Conservation (phyloP, 2,797 vertebrate genomes). For the Borostomias antarcticus region DNA sequence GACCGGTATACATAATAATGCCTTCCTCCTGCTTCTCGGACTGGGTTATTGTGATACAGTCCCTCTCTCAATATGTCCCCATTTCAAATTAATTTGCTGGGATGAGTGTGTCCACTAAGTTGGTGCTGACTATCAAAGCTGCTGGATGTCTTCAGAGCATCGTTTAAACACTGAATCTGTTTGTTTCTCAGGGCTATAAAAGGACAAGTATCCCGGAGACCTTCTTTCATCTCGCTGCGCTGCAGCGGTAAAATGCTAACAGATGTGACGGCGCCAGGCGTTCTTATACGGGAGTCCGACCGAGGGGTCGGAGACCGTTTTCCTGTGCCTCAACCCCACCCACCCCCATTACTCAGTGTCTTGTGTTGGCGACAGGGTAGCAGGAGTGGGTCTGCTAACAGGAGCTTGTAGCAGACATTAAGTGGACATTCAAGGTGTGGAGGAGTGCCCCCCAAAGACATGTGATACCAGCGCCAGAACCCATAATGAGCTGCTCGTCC, state of each 20-base stretch:
- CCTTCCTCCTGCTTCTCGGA: too few relatives aligned
- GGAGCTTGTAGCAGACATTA: too few relatives aligned
- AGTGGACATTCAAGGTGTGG: too few relatives aligned
- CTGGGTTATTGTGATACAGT: too few relatives aligned
- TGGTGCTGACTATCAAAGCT: conserved; percentile 59
- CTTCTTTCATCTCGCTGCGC: conserved; percentile 65
- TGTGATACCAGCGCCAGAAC: too few relatives aligned
- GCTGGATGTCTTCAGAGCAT: conserved; percentile 53
- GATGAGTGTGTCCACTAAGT: conserved; percentile 47
- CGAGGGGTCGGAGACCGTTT: conserved; percentile 67
- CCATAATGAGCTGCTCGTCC: too few relatives aligned
- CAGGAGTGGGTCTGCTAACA: too few relatives aligned
- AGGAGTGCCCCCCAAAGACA: too few relatives aligned
- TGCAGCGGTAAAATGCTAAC: conserved; percentile 67
- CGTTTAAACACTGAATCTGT: conserved; percentile 32
- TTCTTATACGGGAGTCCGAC: conserved; percentile 71
- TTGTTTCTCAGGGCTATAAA: conserved; percentile 55
- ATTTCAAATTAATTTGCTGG: conserved; percentile 54
- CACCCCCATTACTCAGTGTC: too few relatives aligned
- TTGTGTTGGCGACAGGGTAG: too few relatives aligned
- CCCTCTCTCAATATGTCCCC: conserved; percentile 27
- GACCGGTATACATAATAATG: background rate
- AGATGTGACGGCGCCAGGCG: conserved; percentile 57
- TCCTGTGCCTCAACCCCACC: too few relatives aligned
- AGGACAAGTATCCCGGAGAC: conserved; percentile 45